These are phyloP conservation scores for Nibea coibor DNA, from an alignment of 2,113 vertebrate genomes.

Conservation along the genomic window DNA sequence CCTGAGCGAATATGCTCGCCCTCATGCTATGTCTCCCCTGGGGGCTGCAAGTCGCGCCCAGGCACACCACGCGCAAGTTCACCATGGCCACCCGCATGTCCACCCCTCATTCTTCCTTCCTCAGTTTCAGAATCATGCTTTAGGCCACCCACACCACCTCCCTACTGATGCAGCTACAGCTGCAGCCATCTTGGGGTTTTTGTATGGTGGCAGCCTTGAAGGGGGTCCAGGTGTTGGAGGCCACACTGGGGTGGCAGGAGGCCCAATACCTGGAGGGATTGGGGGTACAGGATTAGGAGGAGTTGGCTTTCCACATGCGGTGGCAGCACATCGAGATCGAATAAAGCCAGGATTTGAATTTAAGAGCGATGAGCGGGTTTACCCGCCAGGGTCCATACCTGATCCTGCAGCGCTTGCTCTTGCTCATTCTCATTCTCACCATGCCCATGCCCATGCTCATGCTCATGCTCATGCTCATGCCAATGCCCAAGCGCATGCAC, in stretches of 20 bases:
- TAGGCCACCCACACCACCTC: conserved; percentile 83
- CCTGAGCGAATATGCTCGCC: conserved; percentile 96
- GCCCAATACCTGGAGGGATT: conserved; percentile 83
- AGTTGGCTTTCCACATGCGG: conserved; percentile 82
- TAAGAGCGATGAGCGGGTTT: conserved; percentile 85
- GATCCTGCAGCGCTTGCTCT: conserved; percentile 81
- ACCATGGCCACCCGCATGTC: conserved; percentile 84
- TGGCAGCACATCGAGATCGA: conserved; percentile 91
- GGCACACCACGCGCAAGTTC: conserved; percentile 81
- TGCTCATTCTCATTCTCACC: conserved; percentile 82
- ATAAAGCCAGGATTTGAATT: conserved; percentile 95
- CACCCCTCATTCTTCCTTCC: conserved; percentile 87
- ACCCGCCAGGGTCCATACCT: conserved; percentile 74
- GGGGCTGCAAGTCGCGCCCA: conserved; percentile 78
- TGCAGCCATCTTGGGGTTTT: conserved; percentile 85
- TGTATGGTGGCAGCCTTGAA: conserved; percentile 84
- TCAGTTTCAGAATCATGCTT: conserved; percentile 84
- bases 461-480: conserved; percentile 79
- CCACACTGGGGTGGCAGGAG: conserved; percentile 81
- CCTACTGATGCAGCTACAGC: conserved; percentile 85
- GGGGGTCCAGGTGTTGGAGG: conserved; percentile 78
- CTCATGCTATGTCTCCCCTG: conserved; percentile 96
- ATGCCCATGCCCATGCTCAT: conserved; percentile 65
- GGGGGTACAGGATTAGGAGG: conserved; percentile 83
- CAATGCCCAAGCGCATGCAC: conserved; percentile 77